Evolutionary conservation across 1,140 invertebrate species (phyloP).

Genomic region (Andrena cerasifolii): DNA sequence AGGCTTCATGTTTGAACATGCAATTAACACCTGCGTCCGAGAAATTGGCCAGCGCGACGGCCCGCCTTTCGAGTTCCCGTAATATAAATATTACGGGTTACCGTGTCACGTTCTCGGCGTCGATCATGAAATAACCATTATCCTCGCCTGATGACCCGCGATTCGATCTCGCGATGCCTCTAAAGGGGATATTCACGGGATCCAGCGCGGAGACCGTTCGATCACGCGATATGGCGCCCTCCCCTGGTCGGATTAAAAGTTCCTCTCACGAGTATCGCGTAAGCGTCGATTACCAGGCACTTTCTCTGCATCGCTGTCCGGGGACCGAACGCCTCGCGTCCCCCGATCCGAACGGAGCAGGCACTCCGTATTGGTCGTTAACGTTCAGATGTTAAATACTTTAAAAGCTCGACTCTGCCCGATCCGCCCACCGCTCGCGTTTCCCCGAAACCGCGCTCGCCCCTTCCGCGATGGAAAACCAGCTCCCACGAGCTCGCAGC

Average conservation of each 20-base stretch:
- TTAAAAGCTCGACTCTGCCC: background rate
- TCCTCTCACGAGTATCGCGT: conserved; percentile 63
- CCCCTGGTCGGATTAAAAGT: background rate
- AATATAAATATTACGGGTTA: conserved; percentile 25
- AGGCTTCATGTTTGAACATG: background rate
- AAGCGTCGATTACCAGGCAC: conserved; percentile 37
- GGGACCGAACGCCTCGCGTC: background rate
- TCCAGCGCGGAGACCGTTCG: conserved; percentile 30
- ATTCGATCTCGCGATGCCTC: conserved; percentile 51
- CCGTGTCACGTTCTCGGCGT: conserved; percentile 15
- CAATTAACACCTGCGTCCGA: conserved; percentile 9
- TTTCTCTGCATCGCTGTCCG: conserved; percentile 18
- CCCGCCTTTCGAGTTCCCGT: no score
- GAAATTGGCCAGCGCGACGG: background rate
- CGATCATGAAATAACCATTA: conserved; percentile 52
- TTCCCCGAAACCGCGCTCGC: background rate
- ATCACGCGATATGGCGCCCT: conserved; percentile 45
- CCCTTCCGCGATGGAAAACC: background rate
- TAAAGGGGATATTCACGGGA: conserved; percentile 34
- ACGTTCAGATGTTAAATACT: background rate
- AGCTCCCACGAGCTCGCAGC: background rate
- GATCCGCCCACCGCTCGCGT: background rate
- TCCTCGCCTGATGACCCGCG: conserved; percentile 43
- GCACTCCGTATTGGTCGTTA: background rate
- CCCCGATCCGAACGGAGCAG: no score